These are phyloP conservation scores for Aleiodes testaceus DNA, from an alignment of 2,888 invertebrate genomes.

Conservation along the genomic window DNA sequence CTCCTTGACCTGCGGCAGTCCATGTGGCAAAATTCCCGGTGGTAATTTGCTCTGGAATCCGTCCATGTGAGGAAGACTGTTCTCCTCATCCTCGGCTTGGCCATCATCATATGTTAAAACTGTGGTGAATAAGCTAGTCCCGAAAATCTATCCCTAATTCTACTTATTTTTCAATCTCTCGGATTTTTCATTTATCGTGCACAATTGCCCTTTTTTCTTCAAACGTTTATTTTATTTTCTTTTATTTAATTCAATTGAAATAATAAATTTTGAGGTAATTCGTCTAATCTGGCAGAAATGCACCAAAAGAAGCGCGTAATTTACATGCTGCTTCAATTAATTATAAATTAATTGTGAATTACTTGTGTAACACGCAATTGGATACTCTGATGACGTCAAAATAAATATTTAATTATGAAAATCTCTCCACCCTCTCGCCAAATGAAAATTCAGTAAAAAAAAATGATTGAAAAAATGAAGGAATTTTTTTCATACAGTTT, in stretches of 20 bases:
- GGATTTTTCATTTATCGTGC: conserved; percentile 41
- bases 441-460: conserved; percentile 46
- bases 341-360: conserved; percentile 39
- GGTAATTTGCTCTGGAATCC: conserved; percentile 92
- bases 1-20: conserved; percentile 96
- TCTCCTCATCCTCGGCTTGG: conserved; percentile 97
- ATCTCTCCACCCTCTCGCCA: conserved; percentile 57
- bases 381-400: conserved; percentile 50
- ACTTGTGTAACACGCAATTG: conserved; percentile 50
- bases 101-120: conserved; percentile 99
- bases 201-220: conserved; percentile 22
- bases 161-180: conserved; percentile 47
- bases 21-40: conserved; percentile 92
- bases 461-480: too few relatives aligned
- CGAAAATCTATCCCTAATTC: conserved; percentile 72
- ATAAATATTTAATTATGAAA: conserved; percentile 33
- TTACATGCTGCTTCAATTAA: conserved; percentile 17
- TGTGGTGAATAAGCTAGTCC: conserved; percentile 90
- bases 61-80: conserved; percentile 83
- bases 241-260: conserved; percentile 13
- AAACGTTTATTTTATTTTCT: not conserved
- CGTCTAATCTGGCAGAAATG: not conserved
- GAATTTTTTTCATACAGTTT: too few relatives aligned
- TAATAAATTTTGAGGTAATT: not conserved
- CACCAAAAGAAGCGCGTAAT: conserved; percentile 10